Evolutionary conservation across 2,113 vertebrate species (phyloP).

Genomic region (Corydoras sp.): DNA sequence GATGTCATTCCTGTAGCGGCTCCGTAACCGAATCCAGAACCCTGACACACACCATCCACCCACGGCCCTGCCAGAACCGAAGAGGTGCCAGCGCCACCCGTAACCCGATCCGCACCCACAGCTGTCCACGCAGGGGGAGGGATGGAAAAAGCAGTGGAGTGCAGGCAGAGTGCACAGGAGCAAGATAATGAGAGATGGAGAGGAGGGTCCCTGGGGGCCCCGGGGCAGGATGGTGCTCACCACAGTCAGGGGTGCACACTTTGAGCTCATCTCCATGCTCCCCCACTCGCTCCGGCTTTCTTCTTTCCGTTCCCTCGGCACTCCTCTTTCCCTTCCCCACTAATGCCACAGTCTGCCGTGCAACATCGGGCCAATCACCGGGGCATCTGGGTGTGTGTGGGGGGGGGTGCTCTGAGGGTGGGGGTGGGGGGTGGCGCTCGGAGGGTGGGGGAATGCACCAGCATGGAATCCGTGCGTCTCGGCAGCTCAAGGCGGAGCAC

Average conservation of each 20-base stretch:
- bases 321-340: constrained; percentile 31
- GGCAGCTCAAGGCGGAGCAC: constrained; percentile 24
- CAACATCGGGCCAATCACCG: constrained; percentile 81
- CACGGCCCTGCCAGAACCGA: constrained; percentile 45
- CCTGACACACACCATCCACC: constrained; percentile 59
- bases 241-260: constrained; percentile 41
- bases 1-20: constrained; percentile 20
- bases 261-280: constrained; percentile 38
- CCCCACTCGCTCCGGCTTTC: constrained; percentile 46
- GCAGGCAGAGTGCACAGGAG: no score
- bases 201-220: constrained; percentile 45
- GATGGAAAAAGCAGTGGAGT: constrained; percentile 49
- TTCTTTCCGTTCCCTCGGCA: constrained; percentile 29
- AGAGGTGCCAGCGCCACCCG: constrained; percentile 76
- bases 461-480: constrained; percentile 34
- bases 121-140: constrained; percentile 82
- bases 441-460: constrained; percentile 35
- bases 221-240: constrained; percentile 31
- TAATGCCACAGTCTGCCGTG: constrained; percentile 62
- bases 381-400: constrained; percentile 50
- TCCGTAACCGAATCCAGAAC: constrained; percentile 77
- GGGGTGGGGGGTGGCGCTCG: constrained; percentile 10
- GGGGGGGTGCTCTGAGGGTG: constrained; percentile 21
- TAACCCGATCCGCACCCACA: constrained; percentile 89
- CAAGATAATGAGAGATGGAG: constrained; percentile 39